A percentile compares a stretch with the other conserved stretches of the same genome.
phyloP scores from a whole-genome alignment of 2,888 invertebrate species.

The Idaea biselata region DNA sequence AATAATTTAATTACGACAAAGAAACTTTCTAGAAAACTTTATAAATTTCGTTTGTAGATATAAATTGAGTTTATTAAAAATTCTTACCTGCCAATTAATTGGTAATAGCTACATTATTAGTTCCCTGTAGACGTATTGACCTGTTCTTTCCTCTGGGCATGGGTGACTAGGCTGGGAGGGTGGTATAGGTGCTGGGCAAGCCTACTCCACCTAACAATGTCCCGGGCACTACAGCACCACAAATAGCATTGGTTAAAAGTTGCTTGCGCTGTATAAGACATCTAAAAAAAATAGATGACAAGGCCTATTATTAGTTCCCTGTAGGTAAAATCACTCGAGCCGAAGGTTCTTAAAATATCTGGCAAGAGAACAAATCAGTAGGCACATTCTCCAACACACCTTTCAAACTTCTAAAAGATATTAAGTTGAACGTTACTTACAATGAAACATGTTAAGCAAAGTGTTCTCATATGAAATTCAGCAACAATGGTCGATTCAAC shows the following conservation, averaged over 20 bases:
- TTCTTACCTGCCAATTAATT: not conserved
- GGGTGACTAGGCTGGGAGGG: too few species aligned
- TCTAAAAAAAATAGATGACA: too few species aligned
- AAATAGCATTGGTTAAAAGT: too few species aligned
- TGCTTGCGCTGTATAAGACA: too few species aligned
- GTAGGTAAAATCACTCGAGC: not conserved
- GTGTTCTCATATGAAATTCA: not conserved
- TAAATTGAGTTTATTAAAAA: not conserved
- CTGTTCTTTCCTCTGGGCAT: too few species aligned
- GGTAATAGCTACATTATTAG: not conserved
- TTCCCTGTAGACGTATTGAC: not conserved
- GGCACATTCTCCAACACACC: not conserved
- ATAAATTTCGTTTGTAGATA: not conserved
- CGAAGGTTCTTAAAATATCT: not conserved
- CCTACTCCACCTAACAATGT: too few species aligned
- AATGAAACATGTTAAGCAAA: not conserved
- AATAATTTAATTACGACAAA: not conserved
- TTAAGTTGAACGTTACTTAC: not conserved
- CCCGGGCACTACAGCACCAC: too few species aligned
- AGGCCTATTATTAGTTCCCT: not conserved
- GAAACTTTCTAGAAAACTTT: not conserved
- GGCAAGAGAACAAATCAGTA: not conserved
- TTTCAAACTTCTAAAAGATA: not conserved
- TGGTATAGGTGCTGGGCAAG: too few species aligned
- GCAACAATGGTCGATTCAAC: not conserved